Evolutionary conservation across 2,888 invertebrate genomes (phyloP).

Genomic region (Lycophotia porphyrea): DNA sequence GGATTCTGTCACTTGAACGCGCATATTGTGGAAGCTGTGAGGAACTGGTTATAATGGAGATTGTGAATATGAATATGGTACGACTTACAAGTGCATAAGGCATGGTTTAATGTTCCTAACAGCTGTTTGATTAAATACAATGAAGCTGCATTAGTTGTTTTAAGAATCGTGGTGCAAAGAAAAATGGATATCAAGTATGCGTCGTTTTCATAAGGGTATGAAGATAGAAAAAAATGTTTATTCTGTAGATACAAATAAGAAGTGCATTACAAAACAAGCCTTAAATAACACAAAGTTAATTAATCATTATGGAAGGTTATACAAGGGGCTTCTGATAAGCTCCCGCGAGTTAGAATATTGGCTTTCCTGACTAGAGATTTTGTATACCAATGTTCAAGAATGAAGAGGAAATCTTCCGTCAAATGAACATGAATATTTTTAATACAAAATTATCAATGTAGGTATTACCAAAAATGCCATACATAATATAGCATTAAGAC

Average conservation of each 20-base stretch:
- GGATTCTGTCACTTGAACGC: constrained; percentile 51
- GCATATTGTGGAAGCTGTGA: constrained; percentile 39
- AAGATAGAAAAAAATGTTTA: not conserved
- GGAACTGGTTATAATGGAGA: constrained; percentile 44
- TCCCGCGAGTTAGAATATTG: not conserved
- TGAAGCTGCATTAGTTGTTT: not conserved
- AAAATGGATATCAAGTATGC: not conserved
- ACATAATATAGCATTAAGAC: constrained; percentile 24
- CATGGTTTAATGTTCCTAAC: not conserved
- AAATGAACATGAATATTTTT: constrained; percentile 1
- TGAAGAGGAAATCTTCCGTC: no score
- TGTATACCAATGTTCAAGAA: not conserved
- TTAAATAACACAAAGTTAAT: not conserved
- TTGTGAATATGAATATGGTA: constrained; percentile 26
- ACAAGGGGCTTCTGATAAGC: not conserved
- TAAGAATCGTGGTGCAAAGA: not conserved
- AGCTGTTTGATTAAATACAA: not conserved
- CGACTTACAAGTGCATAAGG: not conserved
- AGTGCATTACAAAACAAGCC: not conserved
- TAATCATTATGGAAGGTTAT: not conserved
- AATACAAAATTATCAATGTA: not conserved
- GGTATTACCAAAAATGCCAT: not conserved
- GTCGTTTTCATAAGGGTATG: not conserved
- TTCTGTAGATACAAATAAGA: not conserved
- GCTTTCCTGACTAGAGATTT: not conserved